A percentile compares a stretch with the other conserved stretches of the same genome.
Conservation (phyloP, 2,113 vertebrate genomes). For the Ceyx cyanopectus region DNA sequence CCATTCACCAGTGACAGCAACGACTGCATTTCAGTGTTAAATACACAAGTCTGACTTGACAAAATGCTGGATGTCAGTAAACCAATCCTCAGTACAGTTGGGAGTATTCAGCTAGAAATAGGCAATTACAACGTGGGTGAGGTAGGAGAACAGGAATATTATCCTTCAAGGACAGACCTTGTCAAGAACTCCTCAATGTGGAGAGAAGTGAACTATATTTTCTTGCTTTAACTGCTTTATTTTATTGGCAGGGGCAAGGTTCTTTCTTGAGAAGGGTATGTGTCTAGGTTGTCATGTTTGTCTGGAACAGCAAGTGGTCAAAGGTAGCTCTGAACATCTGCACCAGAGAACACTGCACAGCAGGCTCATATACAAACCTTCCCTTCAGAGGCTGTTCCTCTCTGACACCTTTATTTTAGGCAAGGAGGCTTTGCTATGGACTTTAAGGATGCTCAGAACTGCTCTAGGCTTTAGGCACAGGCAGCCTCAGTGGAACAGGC, state of each 20-base stretch:
- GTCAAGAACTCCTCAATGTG: background rate
- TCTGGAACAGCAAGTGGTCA: background rate
- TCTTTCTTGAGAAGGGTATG: background rate
- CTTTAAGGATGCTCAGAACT: slow-evolving; percentile 27
- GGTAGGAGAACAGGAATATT: slow-evolving; percentile 39
- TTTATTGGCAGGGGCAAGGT: slow-evolving; percentile 19
- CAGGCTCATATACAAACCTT: slow-evolving; percentile 65
- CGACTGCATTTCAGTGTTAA: background rate
- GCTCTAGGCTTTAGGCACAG: background rate
- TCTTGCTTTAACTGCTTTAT: background rate
- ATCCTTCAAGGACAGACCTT: background rate
- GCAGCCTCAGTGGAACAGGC: background rate
- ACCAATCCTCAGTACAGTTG: background rate
- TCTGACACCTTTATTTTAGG: slow-evolving; percentile 1
- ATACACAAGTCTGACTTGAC: background rate
- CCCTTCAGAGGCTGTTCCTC: slow-evolving; percentile 41
- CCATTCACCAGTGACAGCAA: background rate
- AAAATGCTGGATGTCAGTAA: slow-evolving; percentile 25
- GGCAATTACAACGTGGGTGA: background rate
- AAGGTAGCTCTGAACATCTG: background rate
- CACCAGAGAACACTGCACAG: slow-evolving; percentile 12
- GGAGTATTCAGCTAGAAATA: background rate
- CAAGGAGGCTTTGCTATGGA: slow-evolving; percentile 18
- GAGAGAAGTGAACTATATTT: background rate
- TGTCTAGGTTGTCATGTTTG: background rate